These are phyloP conservation scores for Trialeurodes vaporariorum DNA, from an alignment of 1,140 invertebrate genomes.

Conservation along the genomic window DNA sequence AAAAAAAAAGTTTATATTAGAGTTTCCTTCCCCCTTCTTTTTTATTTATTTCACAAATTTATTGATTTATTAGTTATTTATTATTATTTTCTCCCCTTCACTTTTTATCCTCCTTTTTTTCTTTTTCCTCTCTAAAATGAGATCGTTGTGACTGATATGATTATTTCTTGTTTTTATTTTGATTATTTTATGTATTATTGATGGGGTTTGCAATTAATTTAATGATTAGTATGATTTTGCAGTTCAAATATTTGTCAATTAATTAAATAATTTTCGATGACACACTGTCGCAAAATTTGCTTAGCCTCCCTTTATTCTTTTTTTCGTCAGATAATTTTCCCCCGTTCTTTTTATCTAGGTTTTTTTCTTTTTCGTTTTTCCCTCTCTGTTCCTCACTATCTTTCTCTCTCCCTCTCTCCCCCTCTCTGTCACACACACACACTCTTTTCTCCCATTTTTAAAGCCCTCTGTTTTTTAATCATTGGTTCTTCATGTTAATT, in stretches of 20 bases:
- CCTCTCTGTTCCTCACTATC: too few relatives aligned
- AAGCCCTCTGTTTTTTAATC: too few relatives aligned
- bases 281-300: not conserved
- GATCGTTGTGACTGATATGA: not conserved
- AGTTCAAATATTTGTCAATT: not conserved
- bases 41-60: not conserved
- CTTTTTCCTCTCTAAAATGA: not conserved
- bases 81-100: not conserved
- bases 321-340: too few relatives aligned
- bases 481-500: too few relatives aligned
- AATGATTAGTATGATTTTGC: not conserved
- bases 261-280: not conserved
- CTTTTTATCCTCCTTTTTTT: not conserved
- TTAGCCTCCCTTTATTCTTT: too few relatives aligned
- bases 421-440: too few relatives aligned
- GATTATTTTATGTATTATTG: not conserved
- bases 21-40: not conserved
- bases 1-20: not conserved
- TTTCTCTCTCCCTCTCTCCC: too few relatives aligned
- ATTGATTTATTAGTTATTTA: constrained; percentile 1
- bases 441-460: too few relatives aligned
- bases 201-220: not conserved
- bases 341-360: too few relatives aligned
- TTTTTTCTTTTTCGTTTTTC: too few relatives aligned
- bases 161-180: constrained; percentile 1